Evolutionary conservation across 2,797 vertebrate species (phyloP), one percentile per base, ranked within the genome.

Genomic region (Tenualosa thibaudeaui): DNA sequence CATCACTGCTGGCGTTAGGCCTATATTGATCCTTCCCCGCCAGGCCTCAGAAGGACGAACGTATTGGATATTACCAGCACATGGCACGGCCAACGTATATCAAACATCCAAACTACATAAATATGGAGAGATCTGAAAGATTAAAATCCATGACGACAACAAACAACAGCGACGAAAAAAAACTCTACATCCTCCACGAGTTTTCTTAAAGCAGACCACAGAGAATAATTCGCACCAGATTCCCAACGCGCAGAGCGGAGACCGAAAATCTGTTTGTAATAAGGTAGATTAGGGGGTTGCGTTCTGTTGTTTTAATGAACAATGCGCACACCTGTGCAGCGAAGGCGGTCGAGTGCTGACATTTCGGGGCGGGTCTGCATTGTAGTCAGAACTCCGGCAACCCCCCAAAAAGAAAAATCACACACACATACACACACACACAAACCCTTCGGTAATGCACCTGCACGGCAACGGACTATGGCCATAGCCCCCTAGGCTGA

Each of bases 401-500:
- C 60, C 31, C 31, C 31, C 31, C 31, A 62, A 22, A 46, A 19
- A 24, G n/a, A n/a, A 50, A n/a, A 50, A 50, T 50, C 10, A 50
- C 9, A 82, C n/a, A 8, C n/a, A 13, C 75, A 46, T 40, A 46
- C 9, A 43, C 17, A 46, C 7, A 81, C 22, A 5, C 22, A 13
- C 75, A 46, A 37, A 46, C 92, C 91, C 91, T 89, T 86, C 87
- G 31, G 65, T 71, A 37, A 71, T 71, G 26, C 65, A 71, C 65
- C 65, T 71, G 65, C 65, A 71, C 65, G 13, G 65, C 65, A 71
- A 31, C 65, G 26, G 65, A 37, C 65, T 71, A 15, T 84, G 85
- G 85, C 81, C 87, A 87, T 85, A 86, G 86, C 81, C 87, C 88
- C 87, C 89, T 81, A 86, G 85, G 86, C 88, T 86, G 86, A 86